Evolutionary conservation across 2,113 vertebrate species (phyloP).

Genomic region (Campylomormyrus numenius): DNA sequence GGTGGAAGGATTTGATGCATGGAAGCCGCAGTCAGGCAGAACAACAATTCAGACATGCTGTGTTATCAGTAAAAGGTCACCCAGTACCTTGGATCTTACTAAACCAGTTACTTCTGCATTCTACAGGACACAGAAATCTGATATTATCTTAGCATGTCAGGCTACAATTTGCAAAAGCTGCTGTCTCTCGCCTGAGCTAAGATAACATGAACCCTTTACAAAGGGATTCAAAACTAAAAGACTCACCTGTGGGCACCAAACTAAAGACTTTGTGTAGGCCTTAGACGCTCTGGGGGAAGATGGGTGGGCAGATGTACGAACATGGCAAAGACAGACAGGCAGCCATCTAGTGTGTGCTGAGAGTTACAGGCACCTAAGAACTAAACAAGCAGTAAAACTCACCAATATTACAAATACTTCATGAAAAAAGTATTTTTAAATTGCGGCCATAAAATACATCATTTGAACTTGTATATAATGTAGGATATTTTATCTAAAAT

Average conservation of each 20-base stretch:
- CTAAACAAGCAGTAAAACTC: not conserved
- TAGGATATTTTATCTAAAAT: not conserved
- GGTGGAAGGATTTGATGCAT: not conserved
- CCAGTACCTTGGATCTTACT: not conserved
- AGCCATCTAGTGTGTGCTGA: not conserved
- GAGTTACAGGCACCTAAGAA: not conserved
- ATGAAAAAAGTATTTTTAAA: not conserved
- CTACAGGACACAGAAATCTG: not conserved
- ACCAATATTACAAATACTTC: not conserved
- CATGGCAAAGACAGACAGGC: not conserved
- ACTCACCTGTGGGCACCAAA: not conserved
- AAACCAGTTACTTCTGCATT: not conserved
- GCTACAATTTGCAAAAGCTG: not conserved
- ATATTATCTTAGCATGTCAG: not conserved
- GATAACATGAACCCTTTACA: not conserved
- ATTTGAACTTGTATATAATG: not conserved
- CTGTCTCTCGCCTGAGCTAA: not conserved
- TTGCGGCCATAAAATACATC: not conserved
- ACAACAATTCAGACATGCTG: not conserved
- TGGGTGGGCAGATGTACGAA: not conserved
- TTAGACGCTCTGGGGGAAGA: not conserved
- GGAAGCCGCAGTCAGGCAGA: not conserved
- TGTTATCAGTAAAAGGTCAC: not conserved
- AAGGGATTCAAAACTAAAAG: not conserved
- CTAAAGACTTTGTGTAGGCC: not conserved